phyloP scores from a whole-genome alignment of 1,140 invertebrate genomes.

The Acyrthosiphon pisum region DNA sequence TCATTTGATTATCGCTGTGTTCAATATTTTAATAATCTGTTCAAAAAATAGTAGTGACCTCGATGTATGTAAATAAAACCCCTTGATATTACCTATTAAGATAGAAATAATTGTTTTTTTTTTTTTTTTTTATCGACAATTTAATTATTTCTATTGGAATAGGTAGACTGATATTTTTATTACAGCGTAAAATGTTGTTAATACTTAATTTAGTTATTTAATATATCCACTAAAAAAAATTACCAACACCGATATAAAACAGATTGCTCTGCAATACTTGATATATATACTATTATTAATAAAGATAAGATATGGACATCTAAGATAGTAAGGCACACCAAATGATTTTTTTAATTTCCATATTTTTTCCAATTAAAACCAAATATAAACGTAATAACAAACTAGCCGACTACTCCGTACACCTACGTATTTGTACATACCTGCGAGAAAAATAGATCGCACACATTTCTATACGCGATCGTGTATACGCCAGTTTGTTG shows the following conservation, averaged over 20 bases:
- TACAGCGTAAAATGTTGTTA: not conserved
- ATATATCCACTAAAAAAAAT: not conserved
- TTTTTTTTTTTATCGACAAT: not conserved
- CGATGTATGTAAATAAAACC: not conserved
- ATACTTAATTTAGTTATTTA: not conserved
- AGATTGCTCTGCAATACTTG: not conserved
- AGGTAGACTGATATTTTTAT: not conserved
- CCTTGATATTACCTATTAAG: not conserved
- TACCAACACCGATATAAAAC: not conserved
- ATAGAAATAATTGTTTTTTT: not conserved
- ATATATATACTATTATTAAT: not conserved
- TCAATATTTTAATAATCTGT: not conserved
- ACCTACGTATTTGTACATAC: slow-evolving; percentile 3
- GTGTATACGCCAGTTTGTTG: not conserved
- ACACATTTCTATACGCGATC: not conserved
- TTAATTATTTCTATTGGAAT: not conserved
- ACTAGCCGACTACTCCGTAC: not conserved
- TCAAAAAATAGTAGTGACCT: not conserved
- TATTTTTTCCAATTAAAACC: not conserved
- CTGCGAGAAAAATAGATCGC: not conserved
- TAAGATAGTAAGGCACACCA: no score
- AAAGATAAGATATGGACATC: not conserved
- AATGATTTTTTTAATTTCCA: not conserved
- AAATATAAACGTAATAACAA: not conserved
- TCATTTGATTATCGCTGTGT: not conserved